A percentile compares a stretch with the other conserved stretches of the same genome.
phyloP scores from a whole-genome alignment of 2,797 vertebrate genomes.

The Rhinatrema bivittatum region DNA sequence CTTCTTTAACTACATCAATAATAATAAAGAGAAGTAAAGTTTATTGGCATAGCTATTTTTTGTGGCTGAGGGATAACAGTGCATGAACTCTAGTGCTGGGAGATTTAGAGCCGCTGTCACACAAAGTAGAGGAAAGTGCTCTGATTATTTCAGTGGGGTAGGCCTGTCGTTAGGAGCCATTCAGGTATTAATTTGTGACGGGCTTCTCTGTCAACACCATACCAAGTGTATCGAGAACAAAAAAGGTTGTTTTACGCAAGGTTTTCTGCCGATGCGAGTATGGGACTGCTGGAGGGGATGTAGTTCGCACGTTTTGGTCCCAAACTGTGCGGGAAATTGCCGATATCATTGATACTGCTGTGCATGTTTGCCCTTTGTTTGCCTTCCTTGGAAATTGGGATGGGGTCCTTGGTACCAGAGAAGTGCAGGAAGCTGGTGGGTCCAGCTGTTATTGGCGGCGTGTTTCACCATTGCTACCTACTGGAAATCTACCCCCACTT shows the following conservation, averaged over 20 bases:
- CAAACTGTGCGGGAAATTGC: too few species aligned
- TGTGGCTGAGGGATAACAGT: neutral
- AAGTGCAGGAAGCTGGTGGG: too few species aligned
- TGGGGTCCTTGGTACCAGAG: too few species aligned
- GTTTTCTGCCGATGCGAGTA: too few species aligned
- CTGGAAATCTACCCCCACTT: too few species aligned
- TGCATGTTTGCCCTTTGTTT: too few species aligned
- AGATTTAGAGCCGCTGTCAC: conserved; percentile 23
- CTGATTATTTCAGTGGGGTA: conserved; percentile 14
- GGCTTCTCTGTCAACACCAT: conserved; percentile 14
- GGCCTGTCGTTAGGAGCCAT: conserved; percentile 15
- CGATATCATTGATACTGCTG: too few species aligned
- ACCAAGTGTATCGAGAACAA: neutral
- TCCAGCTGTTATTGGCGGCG: too few species aligned
- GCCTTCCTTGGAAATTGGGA: too few species aligned
- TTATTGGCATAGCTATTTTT: conserved; percentile 17
- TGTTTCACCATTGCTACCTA: too few species aligned
- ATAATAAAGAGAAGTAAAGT: conserved; percentile 19
- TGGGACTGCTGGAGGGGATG: too few species aligned
- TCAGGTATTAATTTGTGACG: conserved; percentile 13
- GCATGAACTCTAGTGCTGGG: neutral
- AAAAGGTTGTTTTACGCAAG: neutral
- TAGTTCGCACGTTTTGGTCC: too few species aligned
- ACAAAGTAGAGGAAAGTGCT: neutral
- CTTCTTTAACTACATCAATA: conserved; percentile 2